A percentile compares a stretch with the other conserved stretches of the same genome.
phyloP scores from a whole-genome alignment of 2,888 invertebrate species.

The Netelia inedita region DNA sequence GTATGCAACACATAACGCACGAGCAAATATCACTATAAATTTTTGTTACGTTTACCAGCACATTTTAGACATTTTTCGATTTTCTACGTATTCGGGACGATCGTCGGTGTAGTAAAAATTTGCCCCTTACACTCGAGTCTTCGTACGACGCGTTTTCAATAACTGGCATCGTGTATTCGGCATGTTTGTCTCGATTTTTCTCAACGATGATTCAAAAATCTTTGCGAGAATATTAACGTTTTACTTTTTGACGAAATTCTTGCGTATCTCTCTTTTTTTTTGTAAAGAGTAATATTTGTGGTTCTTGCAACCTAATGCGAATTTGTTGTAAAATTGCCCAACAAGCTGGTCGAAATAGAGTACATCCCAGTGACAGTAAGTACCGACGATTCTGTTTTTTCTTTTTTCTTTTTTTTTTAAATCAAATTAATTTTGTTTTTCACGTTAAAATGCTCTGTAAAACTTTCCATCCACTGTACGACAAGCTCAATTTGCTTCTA shows the following conservation, averaged over 20 bases:
- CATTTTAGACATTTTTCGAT: neutral
- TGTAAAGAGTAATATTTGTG: conserved; percentile 56
- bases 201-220: neutral
- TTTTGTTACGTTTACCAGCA: conserved; percentile 23
- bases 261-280: conserved; percentile 56
- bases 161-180: neutral
- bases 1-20: conserved; percentile 67
- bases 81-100: conserved; percentile 31
- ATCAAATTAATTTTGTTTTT: conserved; percentile 19
- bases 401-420: conserved; percentile 24
- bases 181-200: neutral
- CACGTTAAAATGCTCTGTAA: conserved; percentile 39
- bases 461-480: conserved; percentile 40
- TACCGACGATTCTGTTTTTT: conserved; percentile 72
- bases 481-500: conserved; percentile 56
- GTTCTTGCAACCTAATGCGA: conserved; percentile 59
- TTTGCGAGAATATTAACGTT: neutral
- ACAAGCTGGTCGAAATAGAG: conserved; percentile 90
- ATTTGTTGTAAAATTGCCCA: conserved; percentile 83
- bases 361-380: conserved; percentile 86
- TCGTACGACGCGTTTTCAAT: neutral
- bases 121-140: conserved; percentile 21
- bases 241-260: neutral
- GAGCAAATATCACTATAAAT: conserved; percentile 52
- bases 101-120: conserved; percentile 58